Conservation (phyloP, 2,113 vertebrate species). For the Colinus virginianus region DNA sequence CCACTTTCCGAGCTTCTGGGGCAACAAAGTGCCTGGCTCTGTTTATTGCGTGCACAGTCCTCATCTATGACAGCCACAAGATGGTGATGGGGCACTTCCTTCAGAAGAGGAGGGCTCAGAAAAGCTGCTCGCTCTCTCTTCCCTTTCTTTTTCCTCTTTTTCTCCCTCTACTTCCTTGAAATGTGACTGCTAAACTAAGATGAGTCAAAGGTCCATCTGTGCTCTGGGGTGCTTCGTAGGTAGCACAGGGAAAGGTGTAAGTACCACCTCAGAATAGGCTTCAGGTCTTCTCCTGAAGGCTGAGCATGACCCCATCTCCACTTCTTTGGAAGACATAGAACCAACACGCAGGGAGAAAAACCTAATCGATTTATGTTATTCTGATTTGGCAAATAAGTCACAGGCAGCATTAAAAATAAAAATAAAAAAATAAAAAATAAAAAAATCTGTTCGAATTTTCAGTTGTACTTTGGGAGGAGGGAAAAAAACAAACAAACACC, state of each 20-base stretch:
- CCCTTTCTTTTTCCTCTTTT: fast-evolving
- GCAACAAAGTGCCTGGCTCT: background rate
- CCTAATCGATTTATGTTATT: background rate
- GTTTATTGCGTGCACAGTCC: background rate
- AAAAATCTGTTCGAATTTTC: background rate
- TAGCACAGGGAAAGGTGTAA: background rate
- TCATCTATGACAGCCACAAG: background rate
- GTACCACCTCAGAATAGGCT: background rate
- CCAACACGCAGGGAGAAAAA: no score
- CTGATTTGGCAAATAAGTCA: background rate
- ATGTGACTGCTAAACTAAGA: background rate
- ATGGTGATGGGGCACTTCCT: background rate
- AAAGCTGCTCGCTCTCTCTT: background rate
- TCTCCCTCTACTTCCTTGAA: background rate
- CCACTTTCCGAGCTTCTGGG: background rate
- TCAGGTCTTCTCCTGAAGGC: background rate
- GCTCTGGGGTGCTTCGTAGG: background rate
- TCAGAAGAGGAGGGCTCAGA: background rate
- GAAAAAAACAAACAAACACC: background rate
- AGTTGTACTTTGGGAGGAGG: background rate
- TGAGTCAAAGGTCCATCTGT: background rate
- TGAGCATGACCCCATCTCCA: background rate
- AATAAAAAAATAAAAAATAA: no score
- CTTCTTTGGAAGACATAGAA: background rate
- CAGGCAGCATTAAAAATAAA: background rate